These are phyloP conservation scores for Calosoma granatense DNA, from an alignment of 1,140 invertebrate genomes.

Conservation along the genomic window DNA sequence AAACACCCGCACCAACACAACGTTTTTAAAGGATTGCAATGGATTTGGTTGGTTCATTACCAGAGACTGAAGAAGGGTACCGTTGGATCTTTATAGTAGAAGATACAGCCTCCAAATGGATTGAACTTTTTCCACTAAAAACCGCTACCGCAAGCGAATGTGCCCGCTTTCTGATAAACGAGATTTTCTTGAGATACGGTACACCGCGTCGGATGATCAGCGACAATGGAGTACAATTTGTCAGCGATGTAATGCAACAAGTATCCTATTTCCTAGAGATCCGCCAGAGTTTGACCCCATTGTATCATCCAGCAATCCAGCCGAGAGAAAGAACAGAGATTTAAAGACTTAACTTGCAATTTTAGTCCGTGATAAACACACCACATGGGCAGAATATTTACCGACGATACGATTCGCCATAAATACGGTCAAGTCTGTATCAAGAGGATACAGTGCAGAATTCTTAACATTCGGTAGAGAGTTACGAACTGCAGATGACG, in stretches of 20 bases:
- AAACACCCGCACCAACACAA: slow-evolving; percentile 15
- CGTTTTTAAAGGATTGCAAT: slow-evolving; percentile 25
- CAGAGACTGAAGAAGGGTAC: slow-evolving; percentile 10
- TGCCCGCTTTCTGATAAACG: slow-evolving; percentile 16
- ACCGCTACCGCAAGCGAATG: slow-evolving; percentile 20
- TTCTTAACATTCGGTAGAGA: slow-evolving; percentile 30
- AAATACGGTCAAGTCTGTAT: slow-evolving; percentile 31
- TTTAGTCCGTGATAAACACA: slow-evolving; percentile 26
- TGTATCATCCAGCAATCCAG: slow-evolving; percentile 34
- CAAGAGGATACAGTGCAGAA: slow-evolving; percentile 32
- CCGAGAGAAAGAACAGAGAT: slow-evolving; percentile 33
- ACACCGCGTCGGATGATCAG: slow-evolving; percentile 17
- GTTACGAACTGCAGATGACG: slow-evolving; percentile 18
- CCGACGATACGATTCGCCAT: slow-evolving; percentile 32
- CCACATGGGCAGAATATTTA: slow-evolving; percentile 28
- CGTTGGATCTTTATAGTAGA: slow-evolving; percentile 16
- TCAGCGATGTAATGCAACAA: slow-evolving; percentile 29
- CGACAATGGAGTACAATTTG: slow-evolving; percentile 23
- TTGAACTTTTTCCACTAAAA: slow-evolving; percentile 20
- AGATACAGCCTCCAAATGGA: slow-evolving; percentile 19
- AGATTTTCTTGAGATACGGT: slow-evolving; percentile 20
- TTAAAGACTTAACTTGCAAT: slow-evolving; percentile 32
- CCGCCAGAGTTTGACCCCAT: slow-evolving; percentile 27
- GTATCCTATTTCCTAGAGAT: slow-evolving; percentile 24
- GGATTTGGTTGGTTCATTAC: slow-evolving; percentile 27